Evolutionary conservation across 2,888 invertebrate species (phyloP).

Genomic region (Dasypolia templi): DNA sequence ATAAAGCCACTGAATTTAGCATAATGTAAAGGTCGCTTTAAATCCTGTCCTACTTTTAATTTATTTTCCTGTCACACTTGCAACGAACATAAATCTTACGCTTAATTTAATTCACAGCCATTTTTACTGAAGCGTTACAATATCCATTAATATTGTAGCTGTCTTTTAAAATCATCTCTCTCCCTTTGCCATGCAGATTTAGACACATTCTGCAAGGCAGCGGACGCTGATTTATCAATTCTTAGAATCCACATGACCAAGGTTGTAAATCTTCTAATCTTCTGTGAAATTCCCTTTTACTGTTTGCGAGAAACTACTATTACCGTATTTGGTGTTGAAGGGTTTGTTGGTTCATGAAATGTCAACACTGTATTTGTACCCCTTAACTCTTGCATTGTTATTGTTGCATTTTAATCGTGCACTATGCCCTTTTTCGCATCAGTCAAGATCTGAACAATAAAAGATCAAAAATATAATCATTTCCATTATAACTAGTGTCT

Average conservation of each 20-base stretch:
- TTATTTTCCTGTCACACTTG: slow-evolving; percentile 43
- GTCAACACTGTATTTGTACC: slow-evolving; percentile 18
- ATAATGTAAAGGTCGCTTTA: slow-evolving; percentile 18
- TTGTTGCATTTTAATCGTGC: neutral
- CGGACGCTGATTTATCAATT: slow-evolving; percentile 72
- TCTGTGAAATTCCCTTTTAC: slow-evolving; percentile 50
- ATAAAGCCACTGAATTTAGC: slow-evolving; percentile 23
- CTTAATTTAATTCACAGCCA: slow-evolving; percentile 52
- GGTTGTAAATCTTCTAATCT: slow-evolving; percentile 60
- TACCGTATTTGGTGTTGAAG: slow-evolving; percentile 47
- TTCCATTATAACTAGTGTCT: neutral
- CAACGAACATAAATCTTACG: slow-evolving; percentile 54
- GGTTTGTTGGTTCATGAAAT: slow-evolving; percentile 49
- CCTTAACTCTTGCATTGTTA: neutral
- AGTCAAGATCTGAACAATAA: neutral
- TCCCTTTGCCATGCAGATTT: slow-evolving; percentile 56
- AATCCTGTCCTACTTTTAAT: slow-evolving; percentile 33
- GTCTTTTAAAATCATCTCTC: slow-evolving; percentile 38
- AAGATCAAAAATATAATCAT: neutral
- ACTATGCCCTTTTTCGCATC: neutral
- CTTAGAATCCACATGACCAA: slow-evolving; percentile 45
- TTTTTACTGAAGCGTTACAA: slow-evolving; percentile 55
- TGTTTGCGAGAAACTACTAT: slow-evolving; percentile 38
- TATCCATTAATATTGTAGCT: slow-evolving; percentile 55
- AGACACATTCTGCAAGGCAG: slow-evolving; percentile 66